Evolutionary conservation across 2,888 invertebrate species (phyloP).

Genomic region (Keiferia lycopersicella): DNA sequence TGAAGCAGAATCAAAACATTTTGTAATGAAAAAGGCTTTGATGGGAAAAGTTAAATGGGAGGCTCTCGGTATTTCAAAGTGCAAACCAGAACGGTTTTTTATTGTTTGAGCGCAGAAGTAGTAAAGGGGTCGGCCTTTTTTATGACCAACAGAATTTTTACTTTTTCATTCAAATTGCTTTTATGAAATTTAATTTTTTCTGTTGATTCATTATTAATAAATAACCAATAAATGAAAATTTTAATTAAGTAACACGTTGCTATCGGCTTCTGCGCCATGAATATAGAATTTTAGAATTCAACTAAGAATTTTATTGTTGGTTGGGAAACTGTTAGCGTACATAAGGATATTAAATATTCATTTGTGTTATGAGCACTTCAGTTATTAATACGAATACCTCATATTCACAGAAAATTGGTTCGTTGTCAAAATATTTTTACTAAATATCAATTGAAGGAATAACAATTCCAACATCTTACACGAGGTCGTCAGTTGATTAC

Average conservation of each 20-base stretch:
- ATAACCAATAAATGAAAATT: background rate
- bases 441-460: too few relatives aligned
- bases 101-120: conserved; percentile 26
- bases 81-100: conserved; percentile 36
- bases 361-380: background rate
- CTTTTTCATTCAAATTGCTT: background rate
- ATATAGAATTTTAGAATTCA: background rate
- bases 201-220: background rate
- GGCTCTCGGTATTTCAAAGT: conserved; percentile 35
- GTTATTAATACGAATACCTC: background rate
- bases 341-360: background rate
- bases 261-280: background rate
- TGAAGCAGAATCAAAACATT: conserved; percentile 28
- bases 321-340: background rate
- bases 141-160: background rate
- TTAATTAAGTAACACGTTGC: background rate
- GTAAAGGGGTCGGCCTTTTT: conserved; percentile 20
- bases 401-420: too few relatives aligned
- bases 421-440: too few relatives aligned
- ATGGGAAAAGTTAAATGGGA: conserved; percentile 45
- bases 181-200: conserved; percentile 8
- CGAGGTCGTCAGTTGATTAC: too few relatives aligned
- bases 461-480: too few relatives aligned
- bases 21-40: conserved; percentile 39
- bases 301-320: background rate